Evolutionary conservation across 2,888 invertebrate species (phyloP).

Genomic region (Zaprionus bogoriensis): DNA sequence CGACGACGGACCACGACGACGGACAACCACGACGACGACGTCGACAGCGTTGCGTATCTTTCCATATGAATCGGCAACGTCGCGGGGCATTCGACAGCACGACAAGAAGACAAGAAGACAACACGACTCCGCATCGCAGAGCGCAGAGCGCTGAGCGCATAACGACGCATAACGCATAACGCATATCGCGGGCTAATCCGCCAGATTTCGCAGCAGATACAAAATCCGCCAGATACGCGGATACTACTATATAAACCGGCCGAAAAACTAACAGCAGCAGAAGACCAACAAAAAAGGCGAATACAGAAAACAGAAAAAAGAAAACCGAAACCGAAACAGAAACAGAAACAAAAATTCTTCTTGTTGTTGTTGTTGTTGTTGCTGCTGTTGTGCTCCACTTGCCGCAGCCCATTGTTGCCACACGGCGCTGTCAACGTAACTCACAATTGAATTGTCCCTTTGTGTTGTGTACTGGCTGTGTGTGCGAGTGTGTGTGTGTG

Average conservation of each 20-base stretch:
- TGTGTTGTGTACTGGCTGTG: conserved; percentile 36
- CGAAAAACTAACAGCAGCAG: too few relatives aligned
- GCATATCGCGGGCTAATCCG: conserved; percentile 56
- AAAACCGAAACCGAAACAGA: neutral
- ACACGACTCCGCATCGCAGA: conserved; percentile 36
- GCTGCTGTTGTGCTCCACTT: conserved; percentile 63
- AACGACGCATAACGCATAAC: conserved; percentile 36
- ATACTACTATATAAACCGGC: too few relatives aligned
- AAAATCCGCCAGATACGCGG: conserved; percentile 32
- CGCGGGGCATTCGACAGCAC: conserved; percentile 43
- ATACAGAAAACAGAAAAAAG: conserved; percentile 1
- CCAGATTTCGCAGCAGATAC: conserved; percentile 20
- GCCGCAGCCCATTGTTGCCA: conserved; percentile 66
- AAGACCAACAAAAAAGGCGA: neutral
- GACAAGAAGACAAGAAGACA: conserved; percentile 45
- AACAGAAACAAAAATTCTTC: conserved; percentile 6
- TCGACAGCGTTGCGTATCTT: conserved; percentile 44
- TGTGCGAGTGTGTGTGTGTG: conserved; percentile 3
- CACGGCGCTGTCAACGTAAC: conserved; percentile 65
- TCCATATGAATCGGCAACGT: conserved; percentile 45
- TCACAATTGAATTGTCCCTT: conserved; percentile 77
- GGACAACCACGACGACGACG: conserved; percentile 21
- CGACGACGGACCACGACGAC: conserved; percentile 16
- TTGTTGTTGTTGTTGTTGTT: too few relatives aligned
- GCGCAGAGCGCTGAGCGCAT: too few relatives aligned